Base-by-base conservation (phyloP, 1,140 invertebrate genomes). In the Delia radicum region DNA sequence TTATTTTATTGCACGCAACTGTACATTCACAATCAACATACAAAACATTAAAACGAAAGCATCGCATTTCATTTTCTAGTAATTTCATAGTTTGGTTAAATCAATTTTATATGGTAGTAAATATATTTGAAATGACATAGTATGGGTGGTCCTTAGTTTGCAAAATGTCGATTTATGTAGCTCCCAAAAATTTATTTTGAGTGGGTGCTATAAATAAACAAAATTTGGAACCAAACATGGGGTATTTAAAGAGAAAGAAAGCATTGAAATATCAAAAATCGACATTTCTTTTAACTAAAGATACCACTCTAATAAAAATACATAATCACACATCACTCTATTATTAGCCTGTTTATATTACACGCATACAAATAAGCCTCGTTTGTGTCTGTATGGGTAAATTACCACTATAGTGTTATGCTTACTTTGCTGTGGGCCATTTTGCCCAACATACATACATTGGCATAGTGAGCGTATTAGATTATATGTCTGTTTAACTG, bases 351-450 rank as follows among this genome's bases (percentile, higher is more conserved):
- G 29, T 69, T 55, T 55, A 55, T 21, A 15, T 8, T n/a, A 55
- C 18, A 55, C 48, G 21, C 15, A 55, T 55, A 24, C 48, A 21
- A 6, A 55, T 21, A 21, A 7, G 4, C 3, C 48, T 15, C 48
- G 5, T 63, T 10, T 63, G 62, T n/a, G 28, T 28, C 13, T 65
- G 27, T 29, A 69, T n/a, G 21, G 65, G 65, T 29, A 69, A 69
- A 69, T 69, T 69, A 69, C 65, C 65, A 69, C 29, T 69, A 18
- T 33, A n/a, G 65, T 69, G 65, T 69, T 69, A 69, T 69, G 12
- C 26, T 33, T 12, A 69, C 26, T 69, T 33, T 69, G 18, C 26
- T 69, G 29, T 33, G 48, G 48, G n/a, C n/a, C 48, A 55, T 55
- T 55, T 55, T 55, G 48, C 48, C 6, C n/a, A 21, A 18, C 48